Conservation (phyloP, 2,888 invertebrate species). For the Hypselothyrea guttata region DNA sequence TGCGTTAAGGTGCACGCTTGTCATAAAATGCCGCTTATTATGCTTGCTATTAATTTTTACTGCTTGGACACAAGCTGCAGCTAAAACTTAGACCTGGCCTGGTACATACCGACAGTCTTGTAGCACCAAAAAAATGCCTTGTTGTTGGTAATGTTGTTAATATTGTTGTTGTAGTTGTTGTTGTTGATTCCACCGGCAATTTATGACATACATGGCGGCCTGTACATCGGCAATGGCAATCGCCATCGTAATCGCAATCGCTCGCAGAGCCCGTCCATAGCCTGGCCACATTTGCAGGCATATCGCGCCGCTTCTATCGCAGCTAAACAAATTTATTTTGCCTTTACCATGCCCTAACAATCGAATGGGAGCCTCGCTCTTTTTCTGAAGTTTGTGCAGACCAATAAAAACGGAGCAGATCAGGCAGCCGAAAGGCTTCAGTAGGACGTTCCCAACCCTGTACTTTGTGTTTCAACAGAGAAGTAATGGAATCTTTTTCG, state of each 20-base stretch:
- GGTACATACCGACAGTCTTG: background rate
- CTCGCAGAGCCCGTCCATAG: too few relatives aligned
- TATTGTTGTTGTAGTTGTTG: conserved; percentile 26
- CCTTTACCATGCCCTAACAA: conserved; percentile 34
- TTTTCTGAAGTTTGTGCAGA: background rate
- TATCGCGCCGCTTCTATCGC: conserved; percentile 68
- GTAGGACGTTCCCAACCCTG: too few relatives aligned
- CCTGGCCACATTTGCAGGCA: conserved; percentile 42
- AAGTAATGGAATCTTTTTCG: too few relatives aligned
- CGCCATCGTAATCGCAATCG: too few relatives aligned
- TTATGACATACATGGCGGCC: conserved; percentile 70
- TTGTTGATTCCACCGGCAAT: conserved; percentile 52
- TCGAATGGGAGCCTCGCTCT: conserved; percentile 18
- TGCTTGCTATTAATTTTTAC: conserved; percentile 79
- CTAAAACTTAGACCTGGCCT: conserved; percentile 12
- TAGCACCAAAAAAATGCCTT: conserved; percentile 7
- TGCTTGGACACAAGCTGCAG: conserved; percentile 60
- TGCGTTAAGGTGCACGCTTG: conserved; percentile 71
- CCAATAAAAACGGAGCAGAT: too few relatives aligned
- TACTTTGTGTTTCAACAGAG: too few relatives aligned
- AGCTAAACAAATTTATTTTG: conserved; percentile 67
- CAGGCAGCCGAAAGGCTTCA: too few relatives aligned
- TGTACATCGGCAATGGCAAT: conserved; percentile 41
- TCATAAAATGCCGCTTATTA: conserved; percentile 79
- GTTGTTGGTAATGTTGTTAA: conserved; percentile 2